Conservation (phyloP, 2,797 vertebrate genomes). For the Fratercula arctica region DNA sequence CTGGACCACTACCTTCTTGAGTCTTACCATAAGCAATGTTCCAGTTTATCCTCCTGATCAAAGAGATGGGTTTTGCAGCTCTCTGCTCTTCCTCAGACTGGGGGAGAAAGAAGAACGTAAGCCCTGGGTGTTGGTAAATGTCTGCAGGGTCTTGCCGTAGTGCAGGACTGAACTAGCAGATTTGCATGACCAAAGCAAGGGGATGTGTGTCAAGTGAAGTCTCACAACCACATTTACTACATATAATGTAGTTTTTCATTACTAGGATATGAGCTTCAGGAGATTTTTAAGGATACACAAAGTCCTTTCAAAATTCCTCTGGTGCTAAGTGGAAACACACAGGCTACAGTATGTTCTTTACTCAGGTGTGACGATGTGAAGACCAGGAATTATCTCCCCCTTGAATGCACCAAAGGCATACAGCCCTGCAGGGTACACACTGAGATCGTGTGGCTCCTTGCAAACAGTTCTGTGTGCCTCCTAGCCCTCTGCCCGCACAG, state of each 20-base stretch:
- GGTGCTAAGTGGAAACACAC: background rate
- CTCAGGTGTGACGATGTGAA: background rate
- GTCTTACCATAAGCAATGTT: background rate
- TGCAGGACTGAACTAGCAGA: background rate
- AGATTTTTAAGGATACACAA: background rate
- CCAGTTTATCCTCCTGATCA: background rate
- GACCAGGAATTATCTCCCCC: background rate
- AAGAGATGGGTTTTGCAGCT: background rate
- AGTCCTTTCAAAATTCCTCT: background rate
- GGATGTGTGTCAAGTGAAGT: background rate
- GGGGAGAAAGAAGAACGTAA: background rate
- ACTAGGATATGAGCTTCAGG: background rate
- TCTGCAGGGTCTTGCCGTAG: background rate
- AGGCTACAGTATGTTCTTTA: background rate
- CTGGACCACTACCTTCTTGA: background rate
- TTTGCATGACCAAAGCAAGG: background rate
- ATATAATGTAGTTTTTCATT: background rate
- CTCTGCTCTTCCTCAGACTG: background rate
- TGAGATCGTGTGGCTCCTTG: background rate
- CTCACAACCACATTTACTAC: background rate
- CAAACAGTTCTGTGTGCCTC: background rate
- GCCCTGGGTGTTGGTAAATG: background rate
- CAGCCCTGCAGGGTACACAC: background rate
- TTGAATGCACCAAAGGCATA: background rate
- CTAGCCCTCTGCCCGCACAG: background rate